Conservation (phyloP, 2,888 invertebrate species). For the Meloe dianella region DNA sequence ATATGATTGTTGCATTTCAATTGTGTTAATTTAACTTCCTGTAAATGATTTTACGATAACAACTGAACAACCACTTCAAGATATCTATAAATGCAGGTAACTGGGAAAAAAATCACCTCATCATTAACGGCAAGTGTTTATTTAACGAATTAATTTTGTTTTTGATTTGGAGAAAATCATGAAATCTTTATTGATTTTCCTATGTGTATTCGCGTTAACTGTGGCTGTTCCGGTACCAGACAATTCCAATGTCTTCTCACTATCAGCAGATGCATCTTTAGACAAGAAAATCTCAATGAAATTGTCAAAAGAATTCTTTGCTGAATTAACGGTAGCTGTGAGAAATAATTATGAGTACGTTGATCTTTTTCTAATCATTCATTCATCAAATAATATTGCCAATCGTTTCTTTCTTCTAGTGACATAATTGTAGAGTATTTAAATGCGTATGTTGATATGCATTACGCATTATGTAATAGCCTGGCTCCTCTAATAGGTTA, state of each 20-base stretch:
- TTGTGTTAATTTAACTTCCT: neutral
- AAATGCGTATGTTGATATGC: slow-evolving; percentile 54
- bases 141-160: too few relatives aligned
- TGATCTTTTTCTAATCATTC: neutral
- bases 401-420: neutral
- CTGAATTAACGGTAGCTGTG: neutral
- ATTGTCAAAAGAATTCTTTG: neutral
- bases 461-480: slow-evolving; percentile 56
- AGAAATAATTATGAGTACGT: neutral
- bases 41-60: too few relatives aligned
- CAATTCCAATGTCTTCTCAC: neutral
- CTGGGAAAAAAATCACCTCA: too few relatives aligned
- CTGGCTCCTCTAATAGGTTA: too few relatives aligned
- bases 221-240: neutral
- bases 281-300: neutral
- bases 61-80: neutral
- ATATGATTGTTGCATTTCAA: neutral
- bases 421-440: slow-evolving; percentile 13
- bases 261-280: neutral
- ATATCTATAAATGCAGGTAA: neutral
- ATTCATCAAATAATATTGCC: neutral
- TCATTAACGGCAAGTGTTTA: too few relatives aligned
- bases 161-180: neutral
- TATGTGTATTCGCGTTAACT: neutral
- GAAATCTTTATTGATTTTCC: neutral